A percentile compares a stretch with the other conserved stretches of the same genome.
Conservation (phyloP, 2,797 vertebrate genomes). For the Sebastes cheni region DNA sequence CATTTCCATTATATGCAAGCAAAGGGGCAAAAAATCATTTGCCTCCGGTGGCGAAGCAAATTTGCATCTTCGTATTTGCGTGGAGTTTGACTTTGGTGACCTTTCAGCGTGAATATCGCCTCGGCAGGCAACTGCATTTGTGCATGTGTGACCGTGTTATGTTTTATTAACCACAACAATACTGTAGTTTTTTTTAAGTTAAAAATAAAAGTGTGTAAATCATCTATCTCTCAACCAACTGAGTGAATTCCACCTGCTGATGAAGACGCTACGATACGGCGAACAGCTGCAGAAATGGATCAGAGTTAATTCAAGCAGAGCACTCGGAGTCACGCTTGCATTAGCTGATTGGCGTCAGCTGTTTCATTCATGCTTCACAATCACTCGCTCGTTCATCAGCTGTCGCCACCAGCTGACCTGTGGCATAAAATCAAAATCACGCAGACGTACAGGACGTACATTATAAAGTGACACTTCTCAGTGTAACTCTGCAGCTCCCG, state of each 20-base stretch:
- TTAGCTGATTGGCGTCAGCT: conserved; percentile 19
- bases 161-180: background rate
- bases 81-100: too few species aligned
- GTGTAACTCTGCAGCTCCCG: background rate
- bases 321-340: background rate
- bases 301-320: background rate
- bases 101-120: too few species aligned
- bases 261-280: background rate
- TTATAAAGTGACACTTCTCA: background rate
- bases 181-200: background rate
- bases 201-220: background rate
- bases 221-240: background rate
- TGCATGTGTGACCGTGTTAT: too few species aligned
- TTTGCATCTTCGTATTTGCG: too few species aligned
- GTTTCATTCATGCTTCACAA: background rate
- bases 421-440: background rate
- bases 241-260: background rate
- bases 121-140: too few species aligned
- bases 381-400: background rate
- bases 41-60: too few species aligned
- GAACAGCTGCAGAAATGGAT: background rate
- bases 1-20: too few species aligned
- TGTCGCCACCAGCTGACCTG: background rate
- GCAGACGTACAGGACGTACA: background rate
- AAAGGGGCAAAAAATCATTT: too few species aligned